phyloP scores from a whole-genome alignment of 2,888 invertebrate genomes.

The Hartigia nigra region DNA sequence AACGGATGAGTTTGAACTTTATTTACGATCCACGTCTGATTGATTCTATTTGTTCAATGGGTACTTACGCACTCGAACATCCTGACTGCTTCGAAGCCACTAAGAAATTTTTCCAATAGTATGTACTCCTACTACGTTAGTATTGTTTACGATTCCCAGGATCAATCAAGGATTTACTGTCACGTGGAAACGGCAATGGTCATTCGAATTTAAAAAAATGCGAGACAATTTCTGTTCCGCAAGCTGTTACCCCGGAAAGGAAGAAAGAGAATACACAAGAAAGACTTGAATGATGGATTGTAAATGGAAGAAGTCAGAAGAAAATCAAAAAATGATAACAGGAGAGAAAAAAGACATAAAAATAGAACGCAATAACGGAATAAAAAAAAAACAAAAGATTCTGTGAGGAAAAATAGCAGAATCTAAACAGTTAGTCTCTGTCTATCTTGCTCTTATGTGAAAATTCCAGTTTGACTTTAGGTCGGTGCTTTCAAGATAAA shows the following conservation, averaged over 20 bases:
- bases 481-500: background rate
- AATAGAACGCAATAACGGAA: background rate
- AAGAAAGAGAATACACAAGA: background rate
- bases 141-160: background rate
- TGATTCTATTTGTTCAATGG: background rate
- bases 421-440: background rate
- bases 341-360: background rate
- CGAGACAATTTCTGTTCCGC: background rate
- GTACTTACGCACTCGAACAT: background rate
- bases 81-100: background rate
- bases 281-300: background rate
- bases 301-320: background rate
- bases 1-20: background rate
- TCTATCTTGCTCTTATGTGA: background rate
- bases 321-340: background rate
- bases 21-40: background rate
- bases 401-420: background rate
- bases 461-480: background rate
- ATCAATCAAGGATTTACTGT: background rate
- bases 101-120: background rate
- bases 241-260: background rate
- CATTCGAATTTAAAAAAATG: background rate
- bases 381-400: background rate
- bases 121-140: background rate
- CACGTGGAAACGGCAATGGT: background rate